phyloP scores from a whole-genome alignment of 2,888 invertebrate species.

The Drosophila affinis region DNA sequence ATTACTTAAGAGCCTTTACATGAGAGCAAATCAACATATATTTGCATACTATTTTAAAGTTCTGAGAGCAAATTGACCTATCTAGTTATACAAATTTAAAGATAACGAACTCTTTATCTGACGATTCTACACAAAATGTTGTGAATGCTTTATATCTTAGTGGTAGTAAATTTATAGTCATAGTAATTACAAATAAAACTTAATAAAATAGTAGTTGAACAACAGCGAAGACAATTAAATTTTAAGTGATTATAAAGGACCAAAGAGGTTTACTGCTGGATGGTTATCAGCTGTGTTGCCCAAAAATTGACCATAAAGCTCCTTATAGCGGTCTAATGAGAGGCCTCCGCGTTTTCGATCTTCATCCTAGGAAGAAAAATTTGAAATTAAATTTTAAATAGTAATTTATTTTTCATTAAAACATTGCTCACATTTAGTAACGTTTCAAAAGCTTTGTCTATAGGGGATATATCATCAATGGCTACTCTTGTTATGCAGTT shows the following conservation, averaged over 20 bases:
- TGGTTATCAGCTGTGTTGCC: conserved; percentile 90
- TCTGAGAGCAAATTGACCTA: conserved; percentile 71
- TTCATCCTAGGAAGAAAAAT: conserved; percentile 86
- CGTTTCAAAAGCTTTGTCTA: conserved; percentile 91
- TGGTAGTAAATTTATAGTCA: conserved; percentile 70
- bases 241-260: conserved; percentile 86
- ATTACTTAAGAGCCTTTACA: conserved; percentile 59
- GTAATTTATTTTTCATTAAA: conserved; percentile 58
- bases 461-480: conserved; percentile 89
- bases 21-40: conserved; percentile 64
- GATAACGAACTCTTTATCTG: conserved; percentile 70
- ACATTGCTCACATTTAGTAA: conserved; percentile 87
- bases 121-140: conserved; percentile 76
- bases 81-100: conserved; percentile 66
- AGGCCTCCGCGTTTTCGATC: conserved; percentile 92
- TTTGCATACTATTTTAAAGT: conserved; percentile 51
- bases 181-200: conserved; percentile 78
- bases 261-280: conserved; percentile 90
- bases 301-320: conserved; percentile 92
- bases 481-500: conserved; percentile 92
- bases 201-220: conserved; percentile 81
- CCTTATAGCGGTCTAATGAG: conserved; percentile 91
- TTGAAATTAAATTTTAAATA: neutral
- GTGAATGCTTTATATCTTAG: conserved; percentile 67
- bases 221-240: conserved; percentile 82